Evolutionary conservation across 2,113 vertebrate genomes (phyloP).

Genomic region (Actinemys pallida): DNA sequence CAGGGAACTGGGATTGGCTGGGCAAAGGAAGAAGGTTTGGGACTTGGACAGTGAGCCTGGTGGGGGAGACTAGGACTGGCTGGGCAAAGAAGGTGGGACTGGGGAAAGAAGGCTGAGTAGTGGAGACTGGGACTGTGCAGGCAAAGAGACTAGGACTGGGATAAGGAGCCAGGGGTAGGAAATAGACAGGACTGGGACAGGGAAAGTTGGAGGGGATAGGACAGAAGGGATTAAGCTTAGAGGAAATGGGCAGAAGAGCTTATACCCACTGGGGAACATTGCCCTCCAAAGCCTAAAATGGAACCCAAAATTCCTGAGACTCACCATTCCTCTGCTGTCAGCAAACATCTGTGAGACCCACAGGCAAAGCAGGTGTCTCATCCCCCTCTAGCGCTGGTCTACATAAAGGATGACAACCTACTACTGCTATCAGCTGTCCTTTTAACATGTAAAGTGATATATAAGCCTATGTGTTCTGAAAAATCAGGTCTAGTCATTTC

Average conservation of each 20-base stretch:
- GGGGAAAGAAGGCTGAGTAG: background rate
- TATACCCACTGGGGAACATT: background rate
- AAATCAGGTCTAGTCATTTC: constrained; percentile 11
- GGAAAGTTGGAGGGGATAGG: background rate
- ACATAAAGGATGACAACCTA: background rate
- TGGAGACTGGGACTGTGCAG: background rate
- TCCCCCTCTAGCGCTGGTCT: background rate
- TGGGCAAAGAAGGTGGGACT: background rate
- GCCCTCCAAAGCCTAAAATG: background rate
- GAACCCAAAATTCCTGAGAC: background rate
- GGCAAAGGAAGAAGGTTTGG: background rate
- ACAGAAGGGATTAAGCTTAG: too few relatives aligned
- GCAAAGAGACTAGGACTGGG: background rate
- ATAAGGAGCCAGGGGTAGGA: background rate
- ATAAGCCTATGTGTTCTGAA: background rate
- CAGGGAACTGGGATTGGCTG: too few relatives aligned
- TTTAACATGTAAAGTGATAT: background rate
- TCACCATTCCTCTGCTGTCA: background rate
- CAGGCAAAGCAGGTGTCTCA: background rate
- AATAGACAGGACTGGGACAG: background rate
- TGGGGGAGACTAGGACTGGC: background rate
- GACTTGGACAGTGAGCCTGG: background rate
- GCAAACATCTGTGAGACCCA: background rate
- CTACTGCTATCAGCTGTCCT: background rate
- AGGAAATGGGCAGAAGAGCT: background rate